Percentiles rank a stretch among this genome's conserved stretches.
These are phyloP conservation scores for Galemys pyrenaicus DNA, from an alignment of 2,113 vertebrate genomes.

Conservation along the genomic window DNA sequence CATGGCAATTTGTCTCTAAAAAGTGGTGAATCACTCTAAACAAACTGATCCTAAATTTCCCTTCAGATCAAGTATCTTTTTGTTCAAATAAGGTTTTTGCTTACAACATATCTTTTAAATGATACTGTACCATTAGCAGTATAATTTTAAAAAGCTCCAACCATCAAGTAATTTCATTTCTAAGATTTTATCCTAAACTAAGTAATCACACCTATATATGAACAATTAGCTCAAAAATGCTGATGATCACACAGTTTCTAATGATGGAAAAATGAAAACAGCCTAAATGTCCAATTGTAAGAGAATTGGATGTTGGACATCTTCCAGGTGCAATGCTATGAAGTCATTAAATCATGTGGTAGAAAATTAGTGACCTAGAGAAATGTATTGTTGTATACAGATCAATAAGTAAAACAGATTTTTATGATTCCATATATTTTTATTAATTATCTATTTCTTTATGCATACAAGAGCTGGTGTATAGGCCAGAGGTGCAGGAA, in stretches of 20 bases:
- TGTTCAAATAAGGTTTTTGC: neutral
- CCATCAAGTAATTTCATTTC: neutral
- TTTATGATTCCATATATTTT: neutral
- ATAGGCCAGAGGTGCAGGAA: no score
- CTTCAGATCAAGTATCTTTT: neutral
- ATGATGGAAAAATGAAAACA: neutral
- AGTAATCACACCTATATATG: neutral
- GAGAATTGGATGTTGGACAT: neutral
- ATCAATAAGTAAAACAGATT: neutral
- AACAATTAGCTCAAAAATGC: neutral
- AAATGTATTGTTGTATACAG: neutral
- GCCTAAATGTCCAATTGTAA: neutral
- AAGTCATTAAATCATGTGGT: neutral
- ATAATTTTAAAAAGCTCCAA: neutral
- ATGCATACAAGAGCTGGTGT: no score
- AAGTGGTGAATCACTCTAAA: neutral
- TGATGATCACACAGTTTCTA: neutral
- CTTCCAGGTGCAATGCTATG: neutral
- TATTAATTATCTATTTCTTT: no score
- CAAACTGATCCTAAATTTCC: neutral
- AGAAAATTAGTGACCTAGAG: neutral
- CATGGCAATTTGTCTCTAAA: constrained; percentile 16
- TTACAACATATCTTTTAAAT: constrained; percentile 20
- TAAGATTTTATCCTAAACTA: constrained; percentile 1
- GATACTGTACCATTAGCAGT: neutral